phyloP scores from a whole-genome alignment of 2,113 vertebrate genomes.

The Neogale vison region DNA sequence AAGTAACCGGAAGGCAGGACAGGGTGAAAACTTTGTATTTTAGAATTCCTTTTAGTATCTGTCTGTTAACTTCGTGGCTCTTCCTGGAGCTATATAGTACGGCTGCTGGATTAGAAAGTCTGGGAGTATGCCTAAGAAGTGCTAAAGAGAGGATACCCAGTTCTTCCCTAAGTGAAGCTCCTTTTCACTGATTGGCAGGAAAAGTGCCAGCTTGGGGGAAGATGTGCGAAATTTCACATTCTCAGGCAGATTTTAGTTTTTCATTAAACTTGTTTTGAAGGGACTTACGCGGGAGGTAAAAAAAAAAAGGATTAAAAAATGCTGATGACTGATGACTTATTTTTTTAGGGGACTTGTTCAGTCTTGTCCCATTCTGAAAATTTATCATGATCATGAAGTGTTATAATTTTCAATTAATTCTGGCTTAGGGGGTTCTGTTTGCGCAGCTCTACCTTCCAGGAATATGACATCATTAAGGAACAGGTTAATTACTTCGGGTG shows the following conservation, averaged over 20 bases:
- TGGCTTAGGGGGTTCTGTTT: conserved; percentile 30
- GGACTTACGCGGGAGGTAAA: conserved; percentile 15
- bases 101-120: background rate
- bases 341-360: conserved; percentile 48
- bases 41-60: background rate
- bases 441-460: conserved; percentile 43
- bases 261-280: conserved; percentile 36
- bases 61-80: conserved; percentile 26
- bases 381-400: background rate
- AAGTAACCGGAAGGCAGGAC: background rate
- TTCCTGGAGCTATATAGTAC: background rate
- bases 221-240: conserved; percentile 28
- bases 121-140: background rate
- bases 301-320: background rate
- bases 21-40: conserved; percentile 2
- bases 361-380: conserved; percentile 59
- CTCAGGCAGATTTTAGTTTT: background rate
- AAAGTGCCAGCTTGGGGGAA: background rate
- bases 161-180: background rate
- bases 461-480: conserved; percentile 57
- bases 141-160: background rate
- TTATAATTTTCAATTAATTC: conserved; percentile 59
- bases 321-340: conserved; percentile 1
- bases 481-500: conserved; percentile 21
- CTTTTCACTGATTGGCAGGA: background rate